Evolutionary conservation across 2,888 invertebrate genomes (phyloP), one percentile per base, ranked within the genome.

Genomic region (Strigamia maritima): DNA sequence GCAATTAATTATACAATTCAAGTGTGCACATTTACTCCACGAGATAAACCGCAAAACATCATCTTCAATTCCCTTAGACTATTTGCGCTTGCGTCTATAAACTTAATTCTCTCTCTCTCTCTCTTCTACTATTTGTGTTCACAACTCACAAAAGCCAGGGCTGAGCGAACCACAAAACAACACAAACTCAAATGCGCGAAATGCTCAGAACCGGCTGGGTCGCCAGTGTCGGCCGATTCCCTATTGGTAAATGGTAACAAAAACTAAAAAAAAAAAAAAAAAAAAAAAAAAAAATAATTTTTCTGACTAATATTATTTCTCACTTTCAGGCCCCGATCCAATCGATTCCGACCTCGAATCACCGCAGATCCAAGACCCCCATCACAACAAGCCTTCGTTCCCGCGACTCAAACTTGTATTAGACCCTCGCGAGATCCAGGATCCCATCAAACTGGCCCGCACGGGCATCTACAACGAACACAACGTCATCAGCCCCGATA

Each of bases 371-470:
- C 35, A 75, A 28, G 77, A 77, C 24, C 19, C 19, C 2, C 49
- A 49, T 1, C 35, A 14, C 31, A 12, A 14, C 31, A 12, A 12
- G 12, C 38, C 76, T 3, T 76, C 38, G n/a, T 31, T 35, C n/a
- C 80, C 83, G 38, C 79, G 90, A 24, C 86, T 93, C 81, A 92
- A 91, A 84, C 88, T 92, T 82, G 89, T 93, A 84, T 92, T 93
- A 91, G 92, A 92, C 87, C 93, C 93, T 19, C 87, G 90, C 83
- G 90, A 91, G 86, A 88, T 92, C 10, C 89, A 91, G 84, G 92
- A 92, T 84, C 88, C 92, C 82, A 89, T 90, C 82, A 90, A 90
- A 75, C 87, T 92, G 75, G 89, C 90, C 82, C 90, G 90, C 80
- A 88, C 90, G 83, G 92, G 92, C 31, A 89, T 90, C 81, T 90